phyloP scores from a whole-genome alignment of 2,888 invertebrate genomes.

The Mimachlamys varia region DNA sequence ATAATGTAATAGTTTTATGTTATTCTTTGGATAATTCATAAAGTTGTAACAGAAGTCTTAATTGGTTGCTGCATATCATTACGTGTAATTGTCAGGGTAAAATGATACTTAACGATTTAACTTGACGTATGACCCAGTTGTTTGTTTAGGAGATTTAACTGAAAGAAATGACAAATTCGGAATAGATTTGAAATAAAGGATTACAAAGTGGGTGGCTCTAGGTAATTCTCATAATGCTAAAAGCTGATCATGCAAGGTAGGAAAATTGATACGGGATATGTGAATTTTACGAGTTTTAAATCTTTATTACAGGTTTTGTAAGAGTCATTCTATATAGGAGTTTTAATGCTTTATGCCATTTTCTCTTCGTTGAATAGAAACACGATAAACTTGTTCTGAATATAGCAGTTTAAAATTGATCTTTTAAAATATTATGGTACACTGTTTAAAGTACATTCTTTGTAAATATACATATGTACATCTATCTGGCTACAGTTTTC shows the following conservation, averaged over 20 bases:
- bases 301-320: neutral
- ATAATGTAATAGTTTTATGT: neutral
- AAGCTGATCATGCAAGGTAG: slow-evolving; percentile 5
- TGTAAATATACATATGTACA: too few species aligned
- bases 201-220: slow-evolving; percentile 18
- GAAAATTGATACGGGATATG: slow-evolving; percentile 34
- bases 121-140: neutral
- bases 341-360: neutral
- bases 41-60: slow-evolving; percentile 13
- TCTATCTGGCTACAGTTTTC: neutral
- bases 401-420: neutral
- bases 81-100: neutral
- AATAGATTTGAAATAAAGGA: neutral
- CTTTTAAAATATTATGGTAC: neutral
- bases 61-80: neutral
- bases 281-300: slow-evolving; percentile 20
- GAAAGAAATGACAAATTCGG: neutral
- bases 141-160: slow-evolving; percentile 23
- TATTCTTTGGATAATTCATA: neutral
- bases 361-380: neutral
- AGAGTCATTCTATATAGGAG: neutral
- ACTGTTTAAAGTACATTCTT: neutral
- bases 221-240: neutral
- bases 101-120: neutral
- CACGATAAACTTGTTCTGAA: neutral